These are phyloP conservation scores for Solen grandis DNA, from an alignment of 1,140 invertebrate genomes.

Conservation along the genomic window DNA sequence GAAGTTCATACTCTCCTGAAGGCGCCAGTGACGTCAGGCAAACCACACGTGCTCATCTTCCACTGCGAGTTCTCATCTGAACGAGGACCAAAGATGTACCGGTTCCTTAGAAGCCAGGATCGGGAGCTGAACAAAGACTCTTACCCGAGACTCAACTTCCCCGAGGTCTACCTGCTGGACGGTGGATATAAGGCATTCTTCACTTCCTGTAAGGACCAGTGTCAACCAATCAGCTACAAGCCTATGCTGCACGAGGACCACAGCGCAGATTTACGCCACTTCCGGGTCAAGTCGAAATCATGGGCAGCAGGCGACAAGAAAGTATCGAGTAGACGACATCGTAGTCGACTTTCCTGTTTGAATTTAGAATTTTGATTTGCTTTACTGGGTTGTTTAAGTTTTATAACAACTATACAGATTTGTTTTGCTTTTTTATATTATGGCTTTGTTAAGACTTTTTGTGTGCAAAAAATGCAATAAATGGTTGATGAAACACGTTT, in stretches of 20 bases:
- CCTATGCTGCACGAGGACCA: slow-evolving; percentile 80
- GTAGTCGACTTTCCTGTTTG: too few species aligned
- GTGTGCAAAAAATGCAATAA: too few species aligned
- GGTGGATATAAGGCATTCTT: slow-evolving; percentile 96
- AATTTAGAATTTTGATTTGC: too few species aligned
- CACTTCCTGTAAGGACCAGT: too few species aligned
- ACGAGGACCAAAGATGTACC: slow-evolving; percentile 91
- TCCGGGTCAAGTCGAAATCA: too few species aligned
- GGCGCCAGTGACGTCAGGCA: slow-evolving; percentile 68
- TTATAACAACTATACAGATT: too few species aligned
- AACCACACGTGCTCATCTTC: slow-evolving; percentile 92
- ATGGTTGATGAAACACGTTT: too few species aligned
- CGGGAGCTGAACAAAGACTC: slow-evolving; percentile 88
- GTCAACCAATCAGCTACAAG: too few species aligned
- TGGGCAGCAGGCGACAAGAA: too few species aligned
- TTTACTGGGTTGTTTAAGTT: too few species aligned
- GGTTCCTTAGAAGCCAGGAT: slow-evolving; percentile 92
- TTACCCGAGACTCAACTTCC: slow-evolving; percentile 94
- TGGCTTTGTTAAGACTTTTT: too few species aligned
- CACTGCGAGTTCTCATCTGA: slow-evolving; percentile 99
- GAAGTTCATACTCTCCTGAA: slow-evolving; percentile 82
- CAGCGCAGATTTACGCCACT: slow-evolving; percentile 86
- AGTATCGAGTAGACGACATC: slow-evolving; percentile 21
- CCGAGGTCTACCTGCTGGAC: slow-evolving; percentile 95
- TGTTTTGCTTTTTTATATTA: too few species aligned